Base-by-base conservation (phyloP, 2,113 vertebrate species). In the Labrus mixtus region DNA sequence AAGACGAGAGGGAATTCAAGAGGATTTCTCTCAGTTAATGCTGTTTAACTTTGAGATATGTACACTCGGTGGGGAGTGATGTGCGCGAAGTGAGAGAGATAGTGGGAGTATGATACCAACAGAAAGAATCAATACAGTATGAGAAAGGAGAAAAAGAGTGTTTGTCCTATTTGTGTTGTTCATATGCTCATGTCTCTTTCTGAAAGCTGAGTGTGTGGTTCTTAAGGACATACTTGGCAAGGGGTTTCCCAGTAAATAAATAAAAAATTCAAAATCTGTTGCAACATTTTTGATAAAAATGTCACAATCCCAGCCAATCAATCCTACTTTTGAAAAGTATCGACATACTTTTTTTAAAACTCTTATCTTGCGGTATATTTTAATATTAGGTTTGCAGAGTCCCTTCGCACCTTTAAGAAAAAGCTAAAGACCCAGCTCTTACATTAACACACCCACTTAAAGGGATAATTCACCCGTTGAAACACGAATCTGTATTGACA, bases 151-250 rank as follows among this genome's bases (percentile, higher is more conserved):
- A 69, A 82, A 83, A 85, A 64, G 74, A 77, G 79, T 82, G 50
- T 86, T 87, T 90, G 83, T 89, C 83, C 79, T 89, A 76, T 91
- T 89, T 77, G 84, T 73, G 80, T 72, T 88, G 62, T 75, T 89
- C 68, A 76, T 90, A 79, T 62, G 61, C 79, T 87, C 75, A 66
- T 79, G 77, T 89, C 86, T 91, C 86, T 81, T 53, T 7, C n/a
- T 88, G 84, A 90, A 91, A 90, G 79, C 59, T 83, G 86, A 90
- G 62, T 51, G 57, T 41, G 50, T 53, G 25, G 64, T 43, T 59
- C 48, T 45, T 0, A 19, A 50, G 54, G 79, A 66, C 41, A 61
- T 46, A 51, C 78, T 15, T 70, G 54, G 65, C 66, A 36, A 8
- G 76, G 36, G 75, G 64, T 82, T 87, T 86, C 72, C 82, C 45